Percentiles rank a stretch among this genome's conserved stretches.
Evolutionary conservation across 2,113 vertebrate genomes (phyloP).

Genomic region (Nansenia antarctica): DNA sequence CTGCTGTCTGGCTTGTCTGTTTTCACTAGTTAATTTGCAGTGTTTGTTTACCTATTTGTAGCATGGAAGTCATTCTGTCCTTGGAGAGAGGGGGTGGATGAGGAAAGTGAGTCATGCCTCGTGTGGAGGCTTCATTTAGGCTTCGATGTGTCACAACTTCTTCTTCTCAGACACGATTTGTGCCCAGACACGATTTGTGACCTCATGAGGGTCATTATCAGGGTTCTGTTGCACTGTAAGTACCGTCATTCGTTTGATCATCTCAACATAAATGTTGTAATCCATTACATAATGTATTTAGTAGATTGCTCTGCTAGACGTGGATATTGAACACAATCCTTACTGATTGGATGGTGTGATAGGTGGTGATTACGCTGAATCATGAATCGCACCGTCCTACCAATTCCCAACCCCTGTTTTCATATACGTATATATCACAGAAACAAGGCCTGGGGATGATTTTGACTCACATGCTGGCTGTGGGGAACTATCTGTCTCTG

Average conservation of each 20-base stretch:
- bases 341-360: neutral
- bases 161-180: neutral
- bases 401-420: no score
- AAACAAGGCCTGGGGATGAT: neutral
- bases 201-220: neutral
- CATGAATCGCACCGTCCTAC: no score
- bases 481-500: neutral
- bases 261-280: neutral
- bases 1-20: neutral
- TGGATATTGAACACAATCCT: neutral
- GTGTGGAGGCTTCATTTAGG: neutral
- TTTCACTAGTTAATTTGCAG: neutral
- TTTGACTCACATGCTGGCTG: neutral
- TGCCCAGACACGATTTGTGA: neutral
- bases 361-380: no score
- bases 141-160: neutral
- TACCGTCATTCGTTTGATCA: neutral
- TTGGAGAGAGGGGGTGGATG: neutral
- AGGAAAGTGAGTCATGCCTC: neutral
- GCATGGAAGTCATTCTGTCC: neutral
- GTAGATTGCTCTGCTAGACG: neutral
- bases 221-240: neutral
- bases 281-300: neutral
- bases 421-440: no score
- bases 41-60: slow-evolving; percentile 15